Evolutionary conservation across 2,888 invertebrate species (phyloP).

Genomic region (Portevinia maculata): DNA sequence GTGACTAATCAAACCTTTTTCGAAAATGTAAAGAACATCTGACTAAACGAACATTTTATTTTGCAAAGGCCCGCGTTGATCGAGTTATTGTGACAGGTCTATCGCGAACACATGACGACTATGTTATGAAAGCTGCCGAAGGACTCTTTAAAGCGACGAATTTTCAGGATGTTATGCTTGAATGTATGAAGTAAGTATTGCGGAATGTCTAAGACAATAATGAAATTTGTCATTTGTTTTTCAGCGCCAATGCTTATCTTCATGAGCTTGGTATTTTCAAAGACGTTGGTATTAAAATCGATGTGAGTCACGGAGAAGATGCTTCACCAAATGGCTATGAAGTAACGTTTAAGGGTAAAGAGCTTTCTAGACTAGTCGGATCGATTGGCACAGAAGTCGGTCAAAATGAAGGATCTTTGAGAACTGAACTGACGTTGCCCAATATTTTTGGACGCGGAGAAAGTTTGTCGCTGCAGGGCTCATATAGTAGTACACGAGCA

Average conservation of each 20-base stretch:
- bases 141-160: conserved; percentile 92
- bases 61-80: conserved; percentile 89
- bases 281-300: conserved; percentile 92
- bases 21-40: neutral
- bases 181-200: conserved; percentile 85
- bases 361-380: conserved; percentile 91
- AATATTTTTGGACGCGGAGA: conserved; percentile 96
- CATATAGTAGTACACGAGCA: conserved; percentile 91
- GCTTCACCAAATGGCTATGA: conserved; percentile 92
- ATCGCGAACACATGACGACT: conserved; percentile 93
- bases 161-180: conserved; percentile 92
- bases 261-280: conserved; percentile 95
- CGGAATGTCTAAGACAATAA: too few species aligned
- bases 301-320: conserved; percentile 91
- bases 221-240: too few species aligned
- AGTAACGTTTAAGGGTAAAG: conserved; percentile 92
- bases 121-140: conserved; percentile 90
- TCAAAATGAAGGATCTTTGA: conserved; percentile 94
- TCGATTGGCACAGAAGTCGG: conserved; percentile 94
- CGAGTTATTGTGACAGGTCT: conserved; percentile 93
- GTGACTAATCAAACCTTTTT: conserved; percentile 46
- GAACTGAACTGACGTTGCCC: conserved; percentile 87
- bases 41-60: neutral
- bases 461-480: conserved; percentile 90
- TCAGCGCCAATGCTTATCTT: conserved; percentile 89